Percentiles rank a stretch among this genome's conserved stretches.
Evolutionary conservation across 2,888 invertebrate species (phyloP).

Genomic region (Bombylius major): DNA sequence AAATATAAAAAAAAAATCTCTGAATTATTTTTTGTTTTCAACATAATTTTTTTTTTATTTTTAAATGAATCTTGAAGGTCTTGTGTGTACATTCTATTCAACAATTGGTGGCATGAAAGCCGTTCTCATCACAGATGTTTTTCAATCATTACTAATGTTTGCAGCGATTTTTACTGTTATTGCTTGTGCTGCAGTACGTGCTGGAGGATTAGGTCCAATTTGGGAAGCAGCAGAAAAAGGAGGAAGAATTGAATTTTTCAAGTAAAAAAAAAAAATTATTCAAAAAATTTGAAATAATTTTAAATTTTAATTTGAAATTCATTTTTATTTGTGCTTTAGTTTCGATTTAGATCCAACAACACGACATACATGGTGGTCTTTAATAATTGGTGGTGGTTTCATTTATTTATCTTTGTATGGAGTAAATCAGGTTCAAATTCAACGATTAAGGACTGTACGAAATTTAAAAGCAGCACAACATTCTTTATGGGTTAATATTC

Average conservation of each 20-base stretch:
- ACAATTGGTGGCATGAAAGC: slow-evolving; percentile 86
- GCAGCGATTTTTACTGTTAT: slow-evolving; percentile 68
- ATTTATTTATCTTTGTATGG: slow-evolving; percentile 74
- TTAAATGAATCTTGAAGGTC: slow-evolving; percentile 29
- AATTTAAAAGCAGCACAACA: slow-evolving; percentile 55
- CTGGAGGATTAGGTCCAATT: slow-evolving; percentile 57
- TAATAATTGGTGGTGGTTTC: slow-evolving; percentile 66
- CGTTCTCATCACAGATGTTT: slow-evolving; percentile 74
- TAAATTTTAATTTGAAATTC: background rate
- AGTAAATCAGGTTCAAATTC: slow-evolving; percentile 77
- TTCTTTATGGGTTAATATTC: slow-evolving; percentile 71
- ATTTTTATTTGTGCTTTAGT: slow-evolving; percentile 37
- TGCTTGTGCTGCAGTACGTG: slow-evolving; percentile 53
- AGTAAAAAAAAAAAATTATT: slow-evolving; percentile 41
- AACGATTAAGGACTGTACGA: slow-evolving; percentile 57
- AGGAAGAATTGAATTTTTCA: slow-evolving; percentile 54
- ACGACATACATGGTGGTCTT: slow-evolving; percentile 72
- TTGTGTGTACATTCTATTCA: slow-evolving; percentile 77
- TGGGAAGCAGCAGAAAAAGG: slow-evolving; percentile 57
- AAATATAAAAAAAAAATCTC: background rate
- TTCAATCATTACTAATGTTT: slow-evolving; percentile 77
- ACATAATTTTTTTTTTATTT: background rate
- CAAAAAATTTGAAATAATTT: slow-evolving; percentile 4
- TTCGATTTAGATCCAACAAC: slow-evolving; percentile 66
- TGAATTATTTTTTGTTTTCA: background rate